These are phyloP conservation scores for Ceyx melanurus DNA, from an alignment of 2,113 vertebrate species.

Conservation along the genomic window DNA sequence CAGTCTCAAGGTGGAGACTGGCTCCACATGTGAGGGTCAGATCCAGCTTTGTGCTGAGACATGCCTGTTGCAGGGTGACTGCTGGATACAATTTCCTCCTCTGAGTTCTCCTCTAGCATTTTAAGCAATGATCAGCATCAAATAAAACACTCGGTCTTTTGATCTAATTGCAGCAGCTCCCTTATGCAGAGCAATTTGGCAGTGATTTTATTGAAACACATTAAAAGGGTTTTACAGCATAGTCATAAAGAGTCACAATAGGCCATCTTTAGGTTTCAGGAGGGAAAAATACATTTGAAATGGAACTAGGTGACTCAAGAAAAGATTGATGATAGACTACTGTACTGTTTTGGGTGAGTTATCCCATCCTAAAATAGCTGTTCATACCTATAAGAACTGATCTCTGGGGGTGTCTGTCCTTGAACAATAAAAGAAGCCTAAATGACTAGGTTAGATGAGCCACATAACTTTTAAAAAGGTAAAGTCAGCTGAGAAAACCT, in stretches of 20 bases:
- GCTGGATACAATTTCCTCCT: not conserved
- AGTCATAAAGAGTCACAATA: slow-evolving; percentile 31
- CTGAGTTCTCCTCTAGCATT: not conserved
- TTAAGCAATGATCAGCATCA: not conserved
- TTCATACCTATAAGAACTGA: not conserved
- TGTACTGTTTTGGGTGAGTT: not conserved
- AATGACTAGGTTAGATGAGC: not conserved
- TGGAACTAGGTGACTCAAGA: not conserved
- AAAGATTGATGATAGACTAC: not conserved
- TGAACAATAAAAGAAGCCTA: not conserved
- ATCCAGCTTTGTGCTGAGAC: not conserved
- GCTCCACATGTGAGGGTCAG: not conserved
- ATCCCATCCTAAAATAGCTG: not conserved
- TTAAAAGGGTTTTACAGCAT: slow-evolving; percentile 33
- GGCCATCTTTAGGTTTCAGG: not conserved
- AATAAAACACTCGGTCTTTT: not conserved
- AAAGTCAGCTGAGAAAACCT: not conserved
- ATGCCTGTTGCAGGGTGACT: not conserved
- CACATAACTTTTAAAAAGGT: not conserved
- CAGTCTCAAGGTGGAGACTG: not conserved
- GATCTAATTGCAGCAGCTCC: not conserved
- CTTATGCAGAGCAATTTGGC: slow-evolving; percentile 15
- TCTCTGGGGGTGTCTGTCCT: not conserved
- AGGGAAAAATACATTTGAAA: slow-evolving; percentile 14
- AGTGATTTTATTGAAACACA: slow-evolving; percentile 21